Base-by-base conservation (phyloP, 2,888 invertebrate species). In the Amblyjoppa fuscipennis region DNA sequence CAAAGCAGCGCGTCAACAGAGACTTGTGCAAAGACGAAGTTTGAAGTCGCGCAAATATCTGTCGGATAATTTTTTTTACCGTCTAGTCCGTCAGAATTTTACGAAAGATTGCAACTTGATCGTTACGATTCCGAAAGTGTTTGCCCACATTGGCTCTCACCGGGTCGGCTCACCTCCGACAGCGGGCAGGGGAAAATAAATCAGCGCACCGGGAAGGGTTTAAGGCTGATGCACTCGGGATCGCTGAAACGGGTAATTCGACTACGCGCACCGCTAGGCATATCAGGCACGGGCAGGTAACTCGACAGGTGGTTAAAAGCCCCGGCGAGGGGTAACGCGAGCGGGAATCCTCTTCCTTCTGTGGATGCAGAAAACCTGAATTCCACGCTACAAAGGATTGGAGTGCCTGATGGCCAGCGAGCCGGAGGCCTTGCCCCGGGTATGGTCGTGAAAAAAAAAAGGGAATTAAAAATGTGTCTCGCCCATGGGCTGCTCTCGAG, bases 231-330 rank as follows among this genome's bases (percentile, higher is more conserved):
- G 78, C 68, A 53, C 74, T 75, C 38, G 45, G 13, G 53, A 70
- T 79, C 64, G 75, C 31, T 70, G 53, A 31, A 75, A 79, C 75
- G 75, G 75, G 59, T 75, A 64, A 83, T 61, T 79, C 73, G 73
- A 61, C 68, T 68, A 69, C 70, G 78, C 66, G 71, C 64, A 64
- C 64, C 13, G 64, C 31, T 28, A 13, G 5, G 31, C 34, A 16
- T 31, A 56, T 59, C 34, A 69, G 69, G 59, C 69, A 20, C 16
- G 11, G 66, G 53, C 53, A 68, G 79, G 61, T 75, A 76, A 81
- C 77, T 74, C 73, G 77, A 81, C 84, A 84, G 59, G 84, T 73
- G 80, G 81, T 68, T 84, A 61, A 76, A 80, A 76, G 71, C 38
- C 71, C 61, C 45, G 71, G 41, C 68, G 76, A 81, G 80, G 76